Conservation (phyloP, 1,140 invertebrate genomes). For the Drosophila lacteicornis region DNA sequence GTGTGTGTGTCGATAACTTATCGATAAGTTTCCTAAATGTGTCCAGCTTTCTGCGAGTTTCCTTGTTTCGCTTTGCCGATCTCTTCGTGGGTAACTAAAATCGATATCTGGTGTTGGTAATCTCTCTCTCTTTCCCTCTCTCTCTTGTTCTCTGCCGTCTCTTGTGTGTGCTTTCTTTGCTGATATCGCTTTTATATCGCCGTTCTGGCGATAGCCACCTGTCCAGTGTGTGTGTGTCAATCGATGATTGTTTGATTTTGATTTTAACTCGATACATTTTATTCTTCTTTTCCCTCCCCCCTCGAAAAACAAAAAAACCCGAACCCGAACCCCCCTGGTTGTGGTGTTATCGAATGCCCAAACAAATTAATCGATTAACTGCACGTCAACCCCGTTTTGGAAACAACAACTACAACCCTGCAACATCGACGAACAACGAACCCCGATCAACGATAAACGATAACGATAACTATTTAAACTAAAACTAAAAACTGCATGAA, state of each 20-base stretch:
- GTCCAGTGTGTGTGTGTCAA: slow-evolving; percentile 51
- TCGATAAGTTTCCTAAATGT: slow-evolving; percentile 36
- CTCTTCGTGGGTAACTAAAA: slow-evolving; percentile 48
- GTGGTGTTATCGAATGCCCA: slow-evolving; percentile 72
- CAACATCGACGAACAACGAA: slow-evolving; percentile 18
- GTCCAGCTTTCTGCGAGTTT: background rate
- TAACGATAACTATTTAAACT: slow-evolving; percentile 2
- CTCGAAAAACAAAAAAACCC: slow-evolving; percentile 29
- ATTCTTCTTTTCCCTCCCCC: slow-evolving; percentile 65
- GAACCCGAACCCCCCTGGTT: slow-evolving; percentile 56
- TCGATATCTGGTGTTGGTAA: slow-evolving; percentile 40
- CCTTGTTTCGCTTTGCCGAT: slow-evolving; percentile 9
- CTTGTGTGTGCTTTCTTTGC: slow-evolving; percentile 14
- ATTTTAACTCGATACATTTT: slow-evolving; percentile 60
- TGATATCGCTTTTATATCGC: slow-evolving; percentile 23
- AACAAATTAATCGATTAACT: slow-evolving; percentile 76
- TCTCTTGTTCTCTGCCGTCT: slow-evolving; percentile 21
- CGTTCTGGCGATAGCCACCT: slow-evolving; percentile 14
- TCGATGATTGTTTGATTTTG: slow-evolving; percentile 37
- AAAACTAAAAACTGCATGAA: slow-evolving; percentile 63
- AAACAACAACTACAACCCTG: slow-evolving; percentile 40
- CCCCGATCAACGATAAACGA: slow-evolving; percentile 28
- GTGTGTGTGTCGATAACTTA: slow-evolving; percentile 14
- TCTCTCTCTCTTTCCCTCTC: slow-evolving; percentile 8
- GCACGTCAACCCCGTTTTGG: slow-evolving; percentile 55